Evolutionary conservation across 1,140 invertebrate genomes (phyloP), one percentile per base, ranked within the genome.

Genomic region (Trichogramma pretiosum): DNA sequence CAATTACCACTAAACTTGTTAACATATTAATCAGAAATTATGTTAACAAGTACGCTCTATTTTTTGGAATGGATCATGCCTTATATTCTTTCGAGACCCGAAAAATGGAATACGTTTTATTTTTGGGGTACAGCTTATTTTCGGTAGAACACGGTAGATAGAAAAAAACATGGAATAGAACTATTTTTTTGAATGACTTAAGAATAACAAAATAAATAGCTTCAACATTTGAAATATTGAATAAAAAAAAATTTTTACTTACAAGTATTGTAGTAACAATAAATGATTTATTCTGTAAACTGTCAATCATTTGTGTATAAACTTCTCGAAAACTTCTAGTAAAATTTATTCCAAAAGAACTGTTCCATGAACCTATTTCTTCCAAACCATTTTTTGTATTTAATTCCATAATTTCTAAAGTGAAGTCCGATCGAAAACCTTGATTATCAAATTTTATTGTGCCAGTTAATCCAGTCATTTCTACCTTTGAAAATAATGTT

Each of bases 361-460:
- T 85, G 60, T 91, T 92, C 90, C 91, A 95, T 14, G 80, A 84
- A 14, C 91, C 90, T 36, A 93, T 86, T 66, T 89, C 86, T 50
- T 81, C 78, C 34, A 90, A 68, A 1, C 87, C 87, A 26, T 83
- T 81, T 57, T 87, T 82, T 21, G 79, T 85, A 52, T 70, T 71
- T 28, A 96, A 73, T 64, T 95, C 90, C 26, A 94, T 83, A 50
- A 96, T 87, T 61, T 93, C 89, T 33, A 97, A 73, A 52, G 85
- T 80, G 60, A 95, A 93, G 68, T 95, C 88, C 2, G 87, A 87
- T 47, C 93, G 76, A 65, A 91, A 93, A 24, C 93, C 92, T 73
- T 92, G 84, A 63, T 93, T 86, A 72, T 95, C 90, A 65, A 97
- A 96, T 66, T 92, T 90, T 52, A 97, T 92, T 13, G 87, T 82